Conservation (phyloP, 2,797 vertebrate genomes). For the Furcifer pardalis region DNA sequence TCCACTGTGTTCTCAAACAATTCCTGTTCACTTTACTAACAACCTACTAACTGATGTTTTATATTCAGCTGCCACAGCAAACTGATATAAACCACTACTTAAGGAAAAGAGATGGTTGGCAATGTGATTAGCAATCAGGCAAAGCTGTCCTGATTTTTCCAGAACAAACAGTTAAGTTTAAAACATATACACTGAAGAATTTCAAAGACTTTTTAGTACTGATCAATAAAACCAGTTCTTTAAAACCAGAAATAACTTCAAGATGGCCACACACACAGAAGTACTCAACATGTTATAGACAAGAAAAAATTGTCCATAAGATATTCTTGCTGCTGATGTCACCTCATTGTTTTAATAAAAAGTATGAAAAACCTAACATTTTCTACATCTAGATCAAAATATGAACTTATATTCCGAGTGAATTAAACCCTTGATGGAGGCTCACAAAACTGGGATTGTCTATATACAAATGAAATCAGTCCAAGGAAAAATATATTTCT, state of each 20-base stretch:
- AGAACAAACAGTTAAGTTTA: conserved; percentile 38
- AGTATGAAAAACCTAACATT: conserved; percentile 37
- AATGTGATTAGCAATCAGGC: conserved; percentile 58
- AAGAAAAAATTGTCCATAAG: conserved; percentile 1
- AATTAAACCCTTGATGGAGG: neutral
- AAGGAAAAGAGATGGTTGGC: conserved; percentile 62
- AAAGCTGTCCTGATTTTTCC: conserved; percentile 49
- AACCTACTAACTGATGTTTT: conserved; percentile 59
- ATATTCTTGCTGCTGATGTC: conserved; percentile 26
- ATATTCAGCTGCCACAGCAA: conserved; percentile 58
- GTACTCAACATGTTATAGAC: neutral
- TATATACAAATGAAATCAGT: neutral
- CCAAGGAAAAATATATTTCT: neutral
- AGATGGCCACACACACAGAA: conserved; percentile 44
- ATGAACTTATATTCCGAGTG: conserved; percentile 2
- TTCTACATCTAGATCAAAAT: conserved; percentile 16
- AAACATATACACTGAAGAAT: conserved; percentile 53
- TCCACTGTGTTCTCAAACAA: conserved; percentile 54
- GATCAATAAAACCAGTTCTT: conserved; percentile 62
- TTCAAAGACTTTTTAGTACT: conserved; percentile 48
- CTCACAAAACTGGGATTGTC: neutral
- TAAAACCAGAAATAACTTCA: conserved; percentile 51
- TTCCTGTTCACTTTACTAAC: conserved; percentile 64
- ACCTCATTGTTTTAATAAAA: neutral
- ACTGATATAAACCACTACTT: conserved; percentile 65